Evolutionary conservation across 2,113 vertebrate genomes (phyloP).

Genomic region (Mohoua ochrocephala): DNA sequence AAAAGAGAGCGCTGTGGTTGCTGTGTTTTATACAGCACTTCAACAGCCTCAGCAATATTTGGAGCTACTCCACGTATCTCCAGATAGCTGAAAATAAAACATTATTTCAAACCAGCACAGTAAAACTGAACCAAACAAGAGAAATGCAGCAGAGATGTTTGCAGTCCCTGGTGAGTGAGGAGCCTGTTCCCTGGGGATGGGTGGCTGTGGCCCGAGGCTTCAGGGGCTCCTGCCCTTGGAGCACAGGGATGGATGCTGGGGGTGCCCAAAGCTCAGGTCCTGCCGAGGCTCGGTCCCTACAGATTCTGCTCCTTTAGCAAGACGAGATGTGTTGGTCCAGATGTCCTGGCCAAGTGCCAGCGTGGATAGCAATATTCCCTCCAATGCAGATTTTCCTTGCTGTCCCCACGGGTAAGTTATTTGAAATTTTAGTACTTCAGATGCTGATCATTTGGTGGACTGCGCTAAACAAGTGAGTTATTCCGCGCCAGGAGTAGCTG

Average conservation of each 20-base stretch:
- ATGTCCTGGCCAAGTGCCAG: not conserved
- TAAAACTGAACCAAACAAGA: not conserved
- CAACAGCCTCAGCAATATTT: not conserved
- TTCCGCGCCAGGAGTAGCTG: not conserved
- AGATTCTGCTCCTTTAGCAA: not conserved
- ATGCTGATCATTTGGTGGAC: not conserved
- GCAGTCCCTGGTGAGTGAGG: fast-evolving
- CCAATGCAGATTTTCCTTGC: not conserved
- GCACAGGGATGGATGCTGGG: not conserved
- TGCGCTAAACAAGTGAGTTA: not conserved
- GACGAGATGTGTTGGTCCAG: not conserved
- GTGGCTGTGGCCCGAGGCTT: not conserved
- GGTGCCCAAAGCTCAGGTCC: too few species aligned
- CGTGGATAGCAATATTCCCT: not conserved
- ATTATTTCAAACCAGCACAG: not conserved
- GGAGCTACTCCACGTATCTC: not conserved
- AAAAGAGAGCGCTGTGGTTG: not conserved
- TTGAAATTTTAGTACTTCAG: not conserved
- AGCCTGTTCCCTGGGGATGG: not conserved
- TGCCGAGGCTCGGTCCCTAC: fast-evolving
- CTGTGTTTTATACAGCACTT: not conserved
- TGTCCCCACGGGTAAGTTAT: not conserved
- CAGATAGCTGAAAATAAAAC: not conserved
- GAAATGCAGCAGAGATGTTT: not conserved
- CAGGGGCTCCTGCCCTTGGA: not conserved